Percentiles rank a stretch among this genome's conserved stretches.
Conservation (phyloP, 2,797 vertebrate species). For the Eulemur albifrons region DNA sequence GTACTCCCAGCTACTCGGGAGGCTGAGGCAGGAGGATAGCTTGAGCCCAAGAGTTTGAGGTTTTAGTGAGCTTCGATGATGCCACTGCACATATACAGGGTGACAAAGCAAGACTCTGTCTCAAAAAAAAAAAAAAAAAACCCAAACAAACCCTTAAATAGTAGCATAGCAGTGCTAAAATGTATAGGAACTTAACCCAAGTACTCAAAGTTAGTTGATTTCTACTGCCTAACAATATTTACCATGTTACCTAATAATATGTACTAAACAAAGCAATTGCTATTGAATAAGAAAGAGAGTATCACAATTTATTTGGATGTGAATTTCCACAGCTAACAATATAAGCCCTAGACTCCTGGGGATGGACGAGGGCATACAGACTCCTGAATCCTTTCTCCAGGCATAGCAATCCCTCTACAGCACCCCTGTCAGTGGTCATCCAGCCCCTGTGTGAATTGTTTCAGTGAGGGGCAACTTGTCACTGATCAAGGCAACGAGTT, state of each 20-base stretch:
- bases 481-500: background rate
- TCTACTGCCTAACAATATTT: background rate
- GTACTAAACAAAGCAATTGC: background rate
- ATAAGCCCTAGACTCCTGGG: background rate
- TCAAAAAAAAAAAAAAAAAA: too few species aligned
- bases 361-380: background rate
- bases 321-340: background rate
- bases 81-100: too few species aligned
- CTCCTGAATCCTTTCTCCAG: background rate
- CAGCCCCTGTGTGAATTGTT: background rate
- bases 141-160: background rate
- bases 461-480: background rate
- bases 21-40: too few species aligned
- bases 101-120: too few species aligned
- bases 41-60: too few species aligned
- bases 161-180: background rate
- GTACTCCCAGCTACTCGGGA: too few species aligned
- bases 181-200: background rate
- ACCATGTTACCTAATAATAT: background rate
- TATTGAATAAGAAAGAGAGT: background rate
- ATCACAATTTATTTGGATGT: background rate
- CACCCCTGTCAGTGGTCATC: background rate
- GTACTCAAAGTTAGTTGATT: background rate
- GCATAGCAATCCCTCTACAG: background rate
- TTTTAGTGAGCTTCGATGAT: too few species aligned